Percentiles rank a stretch among this genome's conserved stretches.
Evolutionary conservation across 2,113 vertebrate species (phyloP).

Genomic region (Seriola rivoliana): DNA sequence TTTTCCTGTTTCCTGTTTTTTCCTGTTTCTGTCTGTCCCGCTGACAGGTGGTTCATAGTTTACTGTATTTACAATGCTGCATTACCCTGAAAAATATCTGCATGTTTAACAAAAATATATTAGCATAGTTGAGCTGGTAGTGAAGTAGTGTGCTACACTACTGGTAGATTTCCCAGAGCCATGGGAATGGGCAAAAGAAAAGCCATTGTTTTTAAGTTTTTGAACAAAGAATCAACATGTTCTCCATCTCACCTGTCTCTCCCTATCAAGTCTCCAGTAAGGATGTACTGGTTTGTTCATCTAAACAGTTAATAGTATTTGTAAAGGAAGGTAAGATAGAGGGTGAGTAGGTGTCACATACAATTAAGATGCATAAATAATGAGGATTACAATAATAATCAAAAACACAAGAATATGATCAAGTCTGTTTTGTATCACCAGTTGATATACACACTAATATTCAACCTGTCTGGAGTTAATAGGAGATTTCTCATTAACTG

Average conservation of each 20-base stretch:
- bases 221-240: too few relatives aligned
- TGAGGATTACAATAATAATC: not conserved
- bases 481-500: not conserved
- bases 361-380: not conserved
- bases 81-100: not conserved
- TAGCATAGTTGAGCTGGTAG: too few relatives aligned
- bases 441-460: not conserved
- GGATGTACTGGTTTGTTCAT: not conserved
- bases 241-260: too few relatives aligned
- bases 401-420: not conserved
- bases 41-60: not conserved
- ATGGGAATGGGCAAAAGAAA: too few relatives aligned
- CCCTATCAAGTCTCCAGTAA: not conserved
- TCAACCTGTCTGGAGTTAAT: not conserved
- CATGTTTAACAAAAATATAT: too few relatives aligned
- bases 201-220: too few relatives aligned
- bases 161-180: too few relatives aligned
- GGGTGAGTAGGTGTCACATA: not conserved
- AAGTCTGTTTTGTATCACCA: not conserved
- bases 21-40: too few relatives aligned
- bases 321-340: not conserved
- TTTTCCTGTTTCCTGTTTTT: too few relatives aligned
- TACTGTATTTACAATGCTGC: not conserved
- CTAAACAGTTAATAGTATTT: not conserved
- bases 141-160: too few relatives aligned